Conservation (phyloP, 2,888 invertebrate genomes). For the Melanophora roralis region DNA sequence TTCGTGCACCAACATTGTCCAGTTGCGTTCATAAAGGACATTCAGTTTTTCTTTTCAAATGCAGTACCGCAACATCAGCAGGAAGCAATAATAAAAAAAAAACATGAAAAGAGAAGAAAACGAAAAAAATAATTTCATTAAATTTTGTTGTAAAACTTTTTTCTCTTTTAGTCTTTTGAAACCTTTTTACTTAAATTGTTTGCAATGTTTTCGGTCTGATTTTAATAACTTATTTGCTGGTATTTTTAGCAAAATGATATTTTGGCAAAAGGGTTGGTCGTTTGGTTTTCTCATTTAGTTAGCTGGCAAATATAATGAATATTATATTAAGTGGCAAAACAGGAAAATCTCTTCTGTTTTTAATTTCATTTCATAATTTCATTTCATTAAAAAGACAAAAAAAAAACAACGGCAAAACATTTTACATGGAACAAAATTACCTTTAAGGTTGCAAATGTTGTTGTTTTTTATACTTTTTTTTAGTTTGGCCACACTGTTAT, state of each 20-base stretch:
- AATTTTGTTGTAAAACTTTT: not conserved
- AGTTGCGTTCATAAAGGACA: conserved; percentile 89
- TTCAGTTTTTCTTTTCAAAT: conserved; percentile 84
- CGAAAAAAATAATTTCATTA: conserved; percentile 43
- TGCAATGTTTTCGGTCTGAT: not conserved
- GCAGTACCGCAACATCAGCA: not conserved
- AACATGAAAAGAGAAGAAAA: not conserved
- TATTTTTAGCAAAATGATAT: conserved; percentile 11
- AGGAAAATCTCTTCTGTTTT: not conserved
- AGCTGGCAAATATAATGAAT: conserved; percentile 49
- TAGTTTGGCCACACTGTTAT: no score
- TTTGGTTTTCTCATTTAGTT: conserved; percentile 37
- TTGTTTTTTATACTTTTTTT: no score
- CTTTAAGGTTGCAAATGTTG: no score
- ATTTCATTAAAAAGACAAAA: not conserved
- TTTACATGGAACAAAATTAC: no score
- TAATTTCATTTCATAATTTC: not conserved
- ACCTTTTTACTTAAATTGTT: not conserved
- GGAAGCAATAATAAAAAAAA: not conserved
- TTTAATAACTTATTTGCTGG: not conserved
- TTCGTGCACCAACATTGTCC: conserved; percentile 87
- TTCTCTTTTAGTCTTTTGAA: not conserved
- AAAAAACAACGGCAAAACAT: no score
- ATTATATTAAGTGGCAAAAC: conserved; percentile 19
- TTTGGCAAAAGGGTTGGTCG: not conserved